phyloP scores from a whole-genome alignment of 2,113 vertebrate genomes.

The Uria lomvia region DNA sequence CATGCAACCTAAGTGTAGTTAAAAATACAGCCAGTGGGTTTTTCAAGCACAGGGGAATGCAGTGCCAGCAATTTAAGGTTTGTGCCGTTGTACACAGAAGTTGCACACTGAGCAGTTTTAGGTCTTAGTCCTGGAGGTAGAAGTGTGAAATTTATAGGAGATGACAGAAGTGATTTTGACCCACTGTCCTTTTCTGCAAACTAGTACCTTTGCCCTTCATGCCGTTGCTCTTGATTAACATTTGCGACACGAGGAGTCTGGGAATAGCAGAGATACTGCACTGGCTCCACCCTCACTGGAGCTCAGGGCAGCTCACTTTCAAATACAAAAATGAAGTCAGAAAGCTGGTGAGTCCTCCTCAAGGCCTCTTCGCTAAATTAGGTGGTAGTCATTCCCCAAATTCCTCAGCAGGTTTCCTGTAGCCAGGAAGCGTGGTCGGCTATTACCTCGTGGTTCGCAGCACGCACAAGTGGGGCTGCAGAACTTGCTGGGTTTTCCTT shows the following conservation, averaged over 20 bases:
- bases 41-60: slow-evolving; percentile 13
- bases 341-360: not conserved
- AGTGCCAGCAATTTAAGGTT: slow-evolving; percentile 21
- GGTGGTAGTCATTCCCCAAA: not conserved
- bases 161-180: slow-evolving; percentile 28
- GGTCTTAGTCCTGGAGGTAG: not conserved
- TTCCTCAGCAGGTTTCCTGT: not conserved
- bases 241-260: rapidly evolving
- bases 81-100: not conserved
- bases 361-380: not conserved
- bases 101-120: slow-evolving; percentile 29
- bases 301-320: not conserved
- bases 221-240: not conserved
- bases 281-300: not conserved
- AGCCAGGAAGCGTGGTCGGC: not conserved
- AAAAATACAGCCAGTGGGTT: slow-evolving; percentile 53
- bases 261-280: not conserved
- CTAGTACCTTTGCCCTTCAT: slow-evolving; percentile 23
- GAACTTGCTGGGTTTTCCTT: not conserved
- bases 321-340: not conserved
- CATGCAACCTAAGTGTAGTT: slow-evolving; percentile 33
- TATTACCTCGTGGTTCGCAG: too few relatives aligned
- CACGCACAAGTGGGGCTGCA: not conserved
- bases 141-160: slow-evolving; percentile 29
- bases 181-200: slow-evolving; percentile 1